Evolutionary conservation across 1,140 invertebrate genomes (phyloP), one percentile per base, ranked within the genome.

Genomic region (Pachypeltis micranthus): DNA sequence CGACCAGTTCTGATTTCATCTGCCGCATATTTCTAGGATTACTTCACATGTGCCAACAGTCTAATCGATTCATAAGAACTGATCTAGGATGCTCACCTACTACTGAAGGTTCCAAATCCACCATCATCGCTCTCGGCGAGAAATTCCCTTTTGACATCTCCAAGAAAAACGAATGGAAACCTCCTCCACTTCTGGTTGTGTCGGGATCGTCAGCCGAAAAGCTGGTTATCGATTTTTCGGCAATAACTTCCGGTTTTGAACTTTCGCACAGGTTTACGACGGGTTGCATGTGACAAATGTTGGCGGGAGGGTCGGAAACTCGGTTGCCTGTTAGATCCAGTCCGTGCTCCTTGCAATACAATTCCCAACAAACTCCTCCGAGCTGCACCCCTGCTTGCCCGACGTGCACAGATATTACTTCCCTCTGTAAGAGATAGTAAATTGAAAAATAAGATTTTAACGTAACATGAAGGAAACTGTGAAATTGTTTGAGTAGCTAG

Each of bases 71-170:
- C 34, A 39, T 10, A n/a, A 39, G 7, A n/a, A 7, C 7, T 10
- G n/a, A 10, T 39, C 34, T 10, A 10, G 47, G 7, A 54, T 7
- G 21, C 51, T 59, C 59, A 73, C 83, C 82, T 59, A 83, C 74
- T 54, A 83, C 82, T 29, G 87, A 89, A 19, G 86, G 85, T 72
- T 91, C 88, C 27, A 90, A 72, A 70, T 91, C 89, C 4, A 91
- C 79, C 74, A 90, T 86, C 16, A 90, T 80, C 14, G 87, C 84
- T 44, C 87, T 74, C 1, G 87, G 87, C 44, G 88, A 83, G 71
- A 86, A 83, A 74, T 85, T 86, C 56, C 85, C 85, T 64, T 79
- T 76, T 59, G 83, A 83, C 7, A 86, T 83, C 68, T 83, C 81
- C 65, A 76, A 78, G 74, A 85, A 85, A 73, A 85, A 85, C 1